phyloP scores from a whole-genome alignment of 2,888 invertebrate genomes.

The Spicauda simplicius region DNA sequence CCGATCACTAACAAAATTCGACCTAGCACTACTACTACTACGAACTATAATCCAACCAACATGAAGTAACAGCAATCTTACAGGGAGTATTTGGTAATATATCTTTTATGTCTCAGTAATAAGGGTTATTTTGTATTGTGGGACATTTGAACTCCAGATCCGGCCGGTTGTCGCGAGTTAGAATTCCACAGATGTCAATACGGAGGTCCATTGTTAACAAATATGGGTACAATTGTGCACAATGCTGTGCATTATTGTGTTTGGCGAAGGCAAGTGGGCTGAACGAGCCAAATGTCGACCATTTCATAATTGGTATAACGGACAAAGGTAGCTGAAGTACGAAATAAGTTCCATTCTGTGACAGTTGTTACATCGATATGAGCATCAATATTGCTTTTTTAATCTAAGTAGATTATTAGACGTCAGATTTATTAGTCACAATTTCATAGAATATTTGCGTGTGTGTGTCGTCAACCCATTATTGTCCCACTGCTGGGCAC shows the following conservation, averaged over 20 bases:
- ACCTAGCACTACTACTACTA: not conserved
- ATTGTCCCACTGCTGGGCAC: too few species aligned
- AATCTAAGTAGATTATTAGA: too few species aligned
- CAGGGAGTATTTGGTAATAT: not conserved
- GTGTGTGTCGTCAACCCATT: too few species aligned
- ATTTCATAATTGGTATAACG: slow-evolving; percentile 67
- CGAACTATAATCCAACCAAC: not conserved
- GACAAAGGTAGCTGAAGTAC: slow-evolving; percentile 37
- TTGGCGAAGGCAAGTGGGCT: slow-evolving; percentile 65
- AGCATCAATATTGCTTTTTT: slow-evolving; percentile 2
- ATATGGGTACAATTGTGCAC: slow-evolving; percentile 78
- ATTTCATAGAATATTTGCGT: too few species aligned
- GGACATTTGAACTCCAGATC: slow-evolving; percentile 2
- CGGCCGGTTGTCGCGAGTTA: slow-evolving; percentile 41
- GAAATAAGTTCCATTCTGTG: slow-evolving; percentile 1
- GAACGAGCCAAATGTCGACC: slow-evolving; percentile 74
- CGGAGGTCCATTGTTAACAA: slow-evolving; percentile 77
- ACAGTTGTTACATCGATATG: slow-evolving; percentile 11
- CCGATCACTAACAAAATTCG: slow-evolving; percentile 2
- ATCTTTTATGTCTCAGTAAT: not conserved
- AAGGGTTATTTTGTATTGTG: not conserved
- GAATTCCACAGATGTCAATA: slow-evolving; percentile 73
- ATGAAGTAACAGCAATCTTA: not conserved
- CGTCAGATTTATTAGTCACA: too few species aligned
- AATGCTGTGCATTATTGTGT: slow-evolving; percentile 76